Percentiles rank a stretch among this genome's conserved stretches.
phyloP scores from a whole-genome alignment of 2,113 vertebrate genomes.

The Ia io region DNA sequence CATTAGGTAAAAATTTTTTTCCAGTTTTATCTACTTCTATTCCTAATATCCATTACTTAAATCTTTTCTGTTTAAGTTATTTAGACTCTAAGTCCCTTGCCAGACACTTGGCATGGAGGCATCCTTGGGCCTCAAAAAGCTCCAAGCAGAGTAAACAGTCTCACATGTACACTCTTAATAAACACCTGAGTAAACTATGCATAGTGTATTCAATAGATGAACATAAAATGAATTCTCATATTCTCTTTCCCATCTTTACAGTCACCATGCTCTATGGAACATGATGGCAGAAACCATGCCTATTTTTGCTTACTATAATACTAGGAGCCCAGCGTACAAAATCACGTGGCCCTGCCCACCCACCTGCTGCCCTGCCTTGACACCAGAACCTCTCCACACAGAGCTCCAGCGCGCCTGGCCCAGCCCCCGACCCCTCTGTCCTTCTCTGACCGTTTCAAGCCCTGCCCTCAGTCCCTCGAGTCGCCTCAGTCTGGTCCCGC shows the following conservation, averaged over 20 bases:
- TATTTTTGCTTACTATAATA: neutral
- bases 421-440: no score
- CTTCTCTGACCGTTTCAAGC: no score
- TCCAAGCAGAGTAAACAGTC: neutral
- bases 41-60: conserved; percentile 16
- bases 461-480: no score
- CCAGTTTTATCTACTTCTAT: neutral
- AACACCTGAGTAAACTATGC: neutral
- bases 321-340: no score
- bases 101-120: neutral
- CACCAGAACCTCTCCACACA: no score
- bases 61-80: conserved; percentile 1
- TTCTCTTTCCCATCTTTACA: neutral
- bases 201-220: neutral
- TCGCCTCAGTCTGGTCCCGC: no score
- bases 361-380: no score
- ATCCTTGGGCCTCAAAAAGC: neutral
- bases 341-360: no score
- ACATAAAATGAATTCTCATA: neutral
- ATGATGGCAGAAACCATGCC: neutral
- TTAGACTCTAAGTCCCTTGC: neutral
- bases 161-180: neutral
- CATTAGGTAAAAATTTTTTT: neutral
- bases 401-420: no score
- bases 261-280: neutral